These are phyloP conservation scores for Calosoma granatense DNA, from an alignment of 1,140 invertebrate genomes.

Conservation along the genomic window DNA sequence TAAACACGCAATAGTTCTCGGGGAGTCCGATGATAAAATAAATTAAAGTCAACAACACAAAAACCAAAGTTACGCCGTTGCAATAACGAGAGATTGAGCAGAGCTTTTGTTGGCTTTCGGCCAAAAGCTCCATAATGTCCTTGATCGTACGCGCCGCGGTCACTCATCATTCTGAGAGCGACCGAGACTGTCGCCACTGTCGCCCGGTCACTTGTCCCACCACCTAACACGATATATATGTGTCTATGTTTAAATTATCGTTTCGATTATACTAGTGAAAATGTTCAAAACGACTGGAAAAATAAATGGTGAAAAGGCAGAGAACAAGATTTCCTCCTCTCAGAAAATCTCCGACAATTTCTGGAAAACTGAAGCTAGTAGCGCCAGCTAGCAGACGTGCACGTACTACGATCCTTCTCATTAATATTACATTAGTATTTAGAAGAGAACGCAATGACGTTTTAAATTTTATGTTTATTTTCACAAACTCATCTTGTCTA, in stretches of 20 bases:
- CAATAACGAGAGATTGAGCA: constrained; percentile 8
- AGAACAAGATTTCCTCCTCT: too few relatives aligned
- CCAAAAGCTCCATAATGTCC: constrained; percentile 4
- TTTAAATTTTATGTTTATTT: too few relatives aligned
- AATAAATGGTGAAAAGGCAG: background rate
- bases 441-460: too few relatives aligned
- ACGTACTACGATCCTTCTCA: too few relatives aligned
- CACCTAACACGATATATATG: background rate
- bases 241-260: constrained; percentile 5
- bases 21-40: background rate
- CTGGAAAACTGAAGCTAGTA: too few relatives aligned
- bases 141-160: background rate
- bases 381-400: too few relatives aligned
- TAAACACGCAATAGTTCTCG: background rate
- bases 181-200: background rate
- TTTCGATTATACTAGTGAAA: background rate
- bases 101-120: constrained; percentile 4
- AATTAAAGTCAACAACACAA: background rate
- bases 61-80: background rate
- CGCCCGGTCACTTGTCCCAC: background rate
- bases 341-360: too few relatives aligned
- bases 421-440: too few relatives aligned
- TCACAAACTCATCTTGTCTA: too few relatives aligned
- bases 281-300: background rate
- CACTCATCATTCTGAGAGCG: background rate